These are phyloP conservation scores for Lutjanus argentimaculatus DNA, from an alignment of 2,797 vertebrate species.

Conservation along the genomic window DNA sequence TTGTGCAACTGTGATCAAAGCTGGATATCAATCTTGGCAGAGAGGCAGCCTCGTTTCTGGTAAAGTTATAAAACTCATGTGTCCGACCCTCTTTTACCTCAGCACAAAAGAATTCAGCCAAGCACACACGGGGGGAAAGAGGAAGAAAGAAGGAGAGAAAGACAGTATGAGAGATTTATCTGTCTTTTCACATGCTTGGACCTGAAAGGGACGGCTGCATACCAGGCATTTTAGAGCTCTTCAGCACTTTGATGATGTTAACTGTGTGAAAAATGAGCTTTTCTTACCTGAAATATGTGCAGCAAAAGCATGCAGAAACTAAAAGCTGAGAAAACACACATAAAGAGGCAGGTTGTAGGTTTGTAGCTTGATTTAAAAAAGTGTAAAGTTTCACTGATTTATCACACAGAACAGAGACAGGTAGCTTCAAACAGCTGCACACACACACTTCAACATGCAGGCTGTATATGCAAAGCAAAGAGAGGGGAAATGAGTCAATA, in stretches of 20 bases:
- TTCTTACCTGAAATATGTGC: neutral
- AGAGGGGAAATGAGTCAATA: neutral
- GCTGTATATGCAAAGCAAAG: conserved; percentile 1
- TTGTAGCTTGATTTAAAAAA: no score
- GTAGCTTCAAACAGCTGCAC: conserved; percentile 27
- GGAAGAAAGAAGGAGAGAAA: no score
- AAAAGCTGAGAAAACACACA: neutral
- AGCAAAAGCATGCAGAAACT: neutral
- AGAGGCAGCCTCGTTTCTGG: neutral
- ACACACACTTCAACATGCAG: conserved; percentile 11
- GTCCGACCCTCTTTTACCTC: conserved; percentile 12
- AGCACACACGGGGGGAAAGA: neutral
- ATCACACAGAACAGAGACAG: neutral
- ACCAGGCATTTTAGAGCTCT: conserved; percentile 48
- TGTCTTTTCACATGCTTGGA: conserved; percentile 34
- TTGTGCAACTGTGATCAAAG: neutral
- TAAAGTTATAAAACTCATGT: neutral
- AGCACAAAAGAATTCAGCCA: conserved; percentile 38
- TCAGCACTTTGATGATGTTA: neutral
- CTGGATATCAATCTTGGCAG: neutral
- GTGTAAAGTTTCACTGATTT: neutral
- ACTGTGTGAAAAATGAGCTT: neutral
- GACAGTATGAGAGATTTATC: neutral
- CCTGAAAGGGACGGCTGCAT: conserved; percentile 48
- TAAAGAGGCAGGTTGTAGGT: neutral